phyloP scores from a whole-genome alignment of 2,888 invertebrate genomes.

The Mesodorylaimus sp. region DNA sequence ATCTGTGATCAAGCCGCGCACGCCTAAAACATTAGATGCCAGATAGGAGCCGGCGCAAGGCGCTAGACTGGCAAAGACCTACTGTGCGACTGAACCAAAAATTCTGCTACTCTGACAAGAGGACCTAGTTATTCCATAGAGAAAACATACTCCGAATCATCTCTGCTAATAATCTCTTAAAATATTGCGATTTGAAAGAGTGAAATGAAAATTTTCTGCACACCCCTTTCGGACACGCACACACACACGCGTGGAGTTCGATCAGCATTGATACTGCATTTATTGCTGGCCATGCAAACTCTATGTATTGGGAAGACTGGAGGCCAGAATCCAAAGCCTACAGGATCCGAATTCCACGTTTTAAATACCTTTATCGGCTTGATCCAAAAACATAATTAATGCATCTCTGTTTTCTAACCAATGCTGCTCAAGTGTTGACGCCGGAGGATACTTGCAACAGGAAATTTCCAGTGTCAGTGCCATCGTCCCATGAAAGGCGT shows the following conservation, averaged over 20 bases:
- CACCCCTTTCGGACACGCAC: too few relatives aligned
- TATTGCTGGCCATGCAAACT: too few relatives aligned
- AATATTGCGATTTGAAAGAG: too few relatives aligned
- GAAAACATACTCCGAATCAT: too few relatives aligned
- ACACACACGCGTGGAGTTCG: too few relatives aligned
- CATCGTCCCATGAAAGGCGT: constrained; percentile 78
- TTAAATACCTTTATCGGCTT: constrained; percentile 16
- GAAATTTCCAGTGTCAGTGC: constrained; percentile 82
- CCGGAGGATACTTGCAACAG: constrained; percentile 77
- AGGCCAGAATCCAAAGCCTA: background rate
- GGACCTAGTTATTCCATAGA: too few relatives aligned
- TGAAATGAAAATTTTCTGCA: background rate
- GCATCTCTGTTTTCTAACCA: constrained; percentile 72
- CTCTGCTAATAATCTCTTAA: too few relatives aligned
- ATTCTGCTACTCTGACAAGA: too few relatives aligned
- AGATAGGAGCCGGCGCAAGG: background rate
- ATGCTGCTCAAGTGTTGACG: constrained; percentile 55
- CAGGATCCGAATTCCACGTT: background rate
- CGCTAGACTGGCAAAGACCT: too few relatives aligned
- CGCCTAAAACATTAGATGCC: constrained; percentile 35
- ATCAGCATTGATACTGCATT: too few relatives aligned
- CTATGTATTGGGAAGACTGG: too few relatives aligned
- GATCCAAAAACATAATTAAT: constrained; percentile 18
- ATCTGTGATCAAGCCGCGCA: constrained; percentile 65
- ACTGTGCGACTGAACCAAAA: too few relatives aligned